Evolutionary conservation across 1,140 invertebrate species (phyloP), one percentile per base, ranked within the genome.

Genomic region (Armadillidium nasatum): DNA sequence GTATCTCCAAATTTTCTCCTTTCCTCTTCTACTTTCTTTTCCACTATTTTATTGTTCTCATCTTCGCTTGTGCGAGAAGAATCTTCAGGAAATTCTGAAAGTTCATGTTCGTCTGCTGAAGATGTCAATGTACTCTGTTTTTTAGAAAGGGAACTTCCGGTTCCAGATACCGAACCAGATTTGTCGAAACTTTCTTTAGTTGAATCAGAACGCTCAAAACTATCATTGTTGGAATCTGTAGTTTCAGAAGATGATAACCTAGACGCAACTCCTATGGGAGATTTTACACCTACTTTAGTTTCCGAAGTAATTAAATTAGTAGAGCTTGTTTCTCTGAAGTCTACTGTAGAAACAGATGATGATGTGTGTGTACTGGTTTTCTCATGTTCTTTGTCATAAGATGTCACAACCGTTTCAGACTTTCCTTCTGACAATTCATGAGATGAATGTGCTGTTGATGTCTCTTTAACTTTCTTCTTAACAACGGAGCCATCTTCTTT

Each of bases 1-100:
- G 78, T 78, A 69, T 81, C 79, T 43, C 79, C 79, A 7, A 78
- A 22, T 23, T 74, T 68, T 45, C 79, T 72, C 13, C 74, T 73
- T 71, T 81, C 79, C 54, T 81, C 75, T 9, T 76, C 78, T n/a
- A 77, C 43, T 66, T 78, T 72, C 21, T 76, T 71, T 50, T 76
- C 78, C 22, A 76, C 73, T 44, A 76, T 19, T 60, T 60, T 60
- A 2, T 60, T 76, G 33, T 75, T 78, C 44, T 78, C 72, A 44
- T 78, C 77, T 66, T 81, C 79, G 21, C 76, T 77, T 68, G 79
- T 77, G 44, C 68, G 60, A 21, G 76, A 75, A 22, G 73, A 73
- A 67, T 76, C 75, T 73, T 76, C 50, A 15, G 50, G 50, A 60
- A 60, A 60, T 60, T 60, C 50, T 4, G 50, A 19, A 3, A 60